Percentiles rank a stretch among this genome's conserved stretches.
Evolutionary conservation across 2,888 invertebrate genomes (phyloP).

Genomic region (Hyposoter didymator): DNA sequence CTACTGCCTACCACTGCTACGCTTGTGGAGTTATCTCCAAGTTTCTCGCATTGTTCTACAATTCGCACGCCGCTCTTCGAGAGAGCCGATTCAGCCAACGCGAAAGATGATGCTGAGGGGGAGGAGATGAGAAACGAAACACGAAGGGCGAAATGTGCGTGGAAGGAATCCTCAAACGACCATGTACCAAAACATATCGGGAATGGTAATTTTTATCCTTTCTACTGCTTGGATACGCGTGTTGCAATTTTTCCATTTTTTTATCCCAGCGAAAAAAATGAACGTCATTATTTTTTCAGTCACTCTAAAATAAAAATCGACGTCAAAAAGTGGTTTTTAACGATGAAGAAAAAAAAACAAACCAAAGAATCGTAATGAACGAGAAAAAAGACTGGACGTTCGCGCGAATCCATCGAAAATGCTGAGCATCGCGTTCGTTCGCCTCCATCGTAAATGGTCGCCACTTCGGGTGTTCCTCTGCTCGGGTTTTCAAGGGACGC

Average conservation of each 20-base stretch:
- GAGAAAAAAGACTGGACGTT: not conserved
- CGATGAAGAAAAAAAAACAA: slow-evolving; percentile 14
- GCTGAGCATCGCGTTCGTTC: slow-evolving; percentile 45
- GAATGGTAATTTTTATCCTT: slow-evolving; percentile 22
- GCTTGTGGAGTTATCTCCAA: slow-evolving; percentile 80
- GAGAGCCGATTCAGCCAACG: slow-evolving; percentile 46
- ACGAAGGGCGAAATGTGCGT: slow-evolving; percentile 25
- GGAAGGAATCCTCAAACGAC: slow-evolving; percentile 50
- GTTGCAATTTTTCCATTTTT: not conserved
- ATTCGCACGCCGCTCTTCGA: slow-evolving; percentile 66
- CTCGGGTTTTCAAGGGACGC: slow-evolving; percentile 50
- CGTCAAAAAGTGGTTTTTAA: not conserved
- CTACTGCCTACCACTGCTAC: slow-evolving; percentile 39
- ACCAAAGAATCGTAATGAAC: slow-evolving; percentile 12
- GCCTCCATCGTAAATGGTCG: slow-evolving; percentile 19
- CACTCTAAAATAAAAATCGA: not conserved
- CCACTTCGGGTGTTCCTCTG: slow-evolving; percentile 10
- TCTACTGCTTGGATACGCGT: not conserved
- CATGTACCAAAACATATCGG: slow-evolving; percentile 14
- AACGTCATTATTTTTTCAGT: not conserved
- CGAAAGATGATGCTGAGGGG: slow-evolving; percentile 30
- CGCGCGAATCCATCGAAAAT: slow-evolving; percentile 45
- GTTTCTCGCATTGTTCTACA: slow-evolving; percentile 81
- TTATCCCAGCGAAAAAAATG: too few relatives aligned
- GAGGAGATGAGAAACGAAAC: slow-evolving; percentile 38